phyloP scores from a whole-genome alignment of 2,888 invertebrate genomes.

The Scaptomyza parva region DNA sequence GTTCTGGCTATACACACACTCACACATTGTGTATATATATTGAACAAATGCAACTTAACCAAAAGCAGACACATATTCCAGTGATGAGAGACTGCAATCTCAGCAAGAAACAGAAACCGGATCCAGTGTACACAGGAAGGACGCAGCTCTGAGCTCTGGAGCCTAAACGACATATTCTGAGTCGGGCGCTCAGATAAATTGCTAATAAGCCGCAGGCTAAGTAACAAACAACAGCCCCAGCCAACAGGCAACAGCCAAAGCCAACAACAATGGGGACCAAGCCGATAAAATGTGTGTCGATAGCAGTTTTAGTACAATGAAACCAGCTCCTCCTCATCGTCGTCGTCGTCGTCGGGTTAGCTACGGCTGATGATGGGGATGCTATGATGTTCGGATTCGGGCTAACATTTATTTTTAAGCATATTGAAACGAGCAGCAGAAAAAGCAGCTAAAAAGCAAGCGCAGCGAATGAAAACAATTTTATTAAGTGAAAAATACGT shows the following conservation, averaged over 20 bases:
- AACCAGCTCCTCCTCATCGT: no score
- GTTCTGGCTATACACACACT: conserved; percentile 33
- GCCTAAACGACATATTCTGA: conserved; percentile 41
- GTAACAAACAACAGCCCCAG: conserved; percentile 27
- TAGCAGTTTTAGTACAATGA: conserved; percentile 58
- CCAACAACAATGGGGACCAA: conserved; percentile 52
- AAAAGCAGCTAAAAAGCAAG: conserved; percentile 67
- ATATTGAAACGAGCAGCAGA: no score
- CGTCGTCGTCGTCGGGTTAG: conserved; percentile 4
- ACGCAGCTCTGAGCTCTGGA: conserved; percentile 17
- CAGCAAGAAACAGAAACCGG: conserved; percentile 46
- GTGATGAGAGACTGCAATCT: conserved; percentile 28
- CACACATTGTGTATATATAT: no score
- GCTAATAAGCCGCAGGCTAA: conserved; percentile 67
- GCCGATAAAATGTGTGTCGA: conserved; percentile 66
- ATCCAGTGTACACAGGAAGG: conserved; percentile 7
- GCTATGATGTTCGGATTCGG: background rate
- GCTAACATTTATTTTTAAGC: conserved; percentile 76
- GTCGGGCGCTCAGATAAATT: conserved; percentile 53
- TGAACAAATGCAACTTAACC: conserved; percentile 11
- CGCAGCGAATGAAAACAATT: conserved; percentile 75
- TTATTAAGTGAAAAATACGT: conserved; percentile 77
- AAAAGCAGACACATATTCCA: conserved; percentile 20
- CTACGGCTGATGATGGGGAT: background rate
- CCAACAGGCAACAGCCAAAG: conserved; percentile 35